These are phyloP conservation scores for Protophormia terraenovae DNA, from an alignment of 2,888 invertebrate species.

Conservation along the genomic window DNA sequence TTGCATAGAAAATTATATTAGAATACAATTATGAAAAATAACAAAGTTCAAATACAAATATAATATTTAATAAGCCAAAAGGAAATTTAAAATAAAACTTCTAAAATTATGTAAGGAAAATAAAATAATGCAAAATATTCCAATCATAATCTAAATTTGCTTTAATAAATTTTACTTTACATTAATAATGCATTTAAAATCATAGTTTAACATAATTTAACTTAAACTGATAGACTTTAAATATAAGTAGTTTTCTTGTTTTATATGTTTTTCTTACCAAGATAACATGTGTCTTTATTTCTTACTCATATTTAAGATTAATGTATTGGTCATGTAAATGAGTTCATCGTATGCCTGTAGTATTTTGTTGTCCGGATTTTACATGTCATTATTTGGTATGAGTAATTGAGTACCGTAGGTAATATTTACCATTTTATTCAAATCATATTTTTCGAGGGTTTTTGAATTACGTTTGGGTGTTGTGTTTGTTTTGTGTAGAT, in stretches of 20 bases:
- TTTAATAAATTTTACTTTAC: too few species aligned
- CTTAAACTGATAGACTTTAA: too few species aligned
- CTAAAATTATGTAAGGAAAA: neutral
- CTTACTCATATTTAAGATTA: neutral
- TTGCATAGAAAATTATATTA: neutral
- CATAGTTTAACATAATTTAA: neutral
- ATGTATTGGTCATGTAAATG: constrained; percentile 24
- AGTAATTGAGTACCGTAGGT: constrained; percentile 49
- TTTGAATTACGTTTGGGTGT: neutral
- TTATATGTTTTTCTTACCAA: neutral
- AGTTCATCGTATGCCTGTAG: neutral
- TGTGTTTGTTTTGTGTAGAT: neutral
- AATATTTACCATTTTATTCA: constrained; percentile 28
- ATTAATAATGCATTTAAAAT: neutral
- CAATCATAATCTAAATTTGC: too few species aligned
- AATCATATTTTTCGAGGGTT: neutral
- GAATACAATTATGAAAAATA: neutral
- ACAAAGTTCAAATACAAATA: neutral
- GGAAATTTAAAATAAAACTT: neutral
- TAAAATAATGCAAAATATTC: too few species aligned
- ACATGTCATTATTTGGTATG: constrained; percentile 44
- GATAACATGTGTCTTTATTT: neutral
- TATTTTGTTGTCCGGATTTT: neutral
- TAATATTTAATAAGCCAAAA: neutral
- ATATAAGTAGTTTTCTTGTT: neutral